phyloP scores from a whole-genome alignment of 2,113 vertebrate genomes.

The Myotis davidii region DNA sequence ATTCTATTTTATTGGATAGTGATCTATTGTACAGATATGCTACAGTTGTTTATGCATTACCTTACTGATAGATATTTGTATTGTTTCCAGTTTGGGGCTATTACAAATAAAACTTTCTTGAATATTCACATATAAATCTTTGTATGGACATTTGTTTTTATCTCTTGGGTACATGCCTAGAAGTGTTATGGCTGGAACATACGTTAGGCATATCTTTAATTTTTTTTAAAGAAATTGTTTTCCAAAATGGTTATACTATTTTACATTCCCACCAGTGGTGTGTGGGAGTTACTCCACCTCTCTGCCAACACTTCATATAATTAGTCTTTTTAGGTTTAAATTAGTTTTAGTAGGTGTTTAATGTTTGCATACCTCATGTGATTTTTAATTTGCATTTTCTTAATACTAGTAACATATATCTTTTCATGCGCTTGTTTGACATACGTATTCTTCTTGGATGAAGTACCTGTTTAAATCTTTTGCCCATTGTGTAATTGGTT shows the following conservation, averaged over 20 bases:
- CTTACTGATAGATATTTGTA: not conserved
- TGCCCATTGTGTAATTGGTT: not conserved
- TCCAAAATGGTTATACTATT: not conserved
- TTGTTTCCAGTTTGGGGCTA: not conserved
- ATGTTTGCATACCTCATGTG: not conserved
- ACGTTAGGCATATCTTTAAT: not conserved
- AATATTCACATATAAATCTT: not conserved
- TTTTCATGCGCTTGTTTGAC: not conserved
- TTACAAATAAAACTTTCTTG: not conserved
- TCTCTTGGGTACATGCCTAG: not conserved
- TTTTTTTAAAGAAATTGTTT: not conserved
- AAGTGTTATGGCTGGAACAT: not conserved
- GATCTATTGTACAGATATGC: not conserved
- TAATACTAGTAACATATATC: not conserved
- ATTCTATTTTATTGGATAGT: not conserved
- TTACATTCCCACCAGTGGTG: not conserved
- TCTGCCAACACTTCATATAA: not conserved
- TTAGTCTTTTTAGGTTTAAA: not conserved
- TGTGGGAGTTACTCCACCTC: not conserved
- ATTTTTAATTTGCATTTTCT: constrained; percentile 4
- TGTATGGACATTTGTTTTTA: not conserved
- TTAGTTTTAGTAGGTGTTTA: not conserved
- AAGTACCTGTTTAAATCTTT: not conserved
- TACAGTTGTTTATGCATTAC: not conserved
- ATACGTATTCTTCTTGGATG: not conserved